Evolutionary conservation across 2,797 vertebrate species (phyloP).

Genomic region (Lutjanus argentimaculatus): DNA sequence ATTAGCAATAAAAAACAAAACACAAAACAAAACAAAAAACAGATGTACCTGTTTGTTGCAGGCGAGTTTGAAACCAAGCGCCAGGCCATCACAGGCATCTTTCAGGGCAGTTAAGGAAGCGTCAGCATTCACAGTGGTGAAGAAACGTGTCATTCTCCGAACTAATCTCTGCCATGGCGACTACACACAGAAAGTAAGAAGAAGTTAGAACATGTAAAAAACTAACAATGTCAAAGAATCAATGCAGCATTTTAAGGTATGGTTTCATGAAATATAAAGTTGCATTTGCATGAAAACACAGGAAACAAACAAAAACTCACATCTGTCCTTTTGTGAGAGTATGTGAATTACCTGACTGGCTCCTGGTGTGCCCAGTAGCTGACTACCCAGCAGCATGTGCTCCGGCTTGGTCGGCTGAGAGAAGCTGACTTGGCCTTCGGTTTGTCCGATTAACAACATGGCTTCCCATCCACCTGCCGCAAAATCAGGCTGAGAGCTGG

Average conservation of each 20-base stretch:
- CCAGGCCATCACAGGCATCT: conserved; percentile 90
- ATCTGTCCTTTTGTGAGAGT: background rate
- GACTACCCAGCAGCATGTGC: conserved; percentile 96
- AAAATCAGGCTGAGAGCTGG: conserved; percentile 95
- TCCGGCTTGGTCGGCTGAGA: conserved; percentile 95
- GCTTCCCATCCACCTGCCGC: conserved; percentile 87
- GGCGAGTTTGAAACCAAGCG: conserved; percentile 92
- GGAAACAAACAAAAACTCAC: background rate
- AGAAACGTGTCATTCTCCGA: conserved; percentile 95
- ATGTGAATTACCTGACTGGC: conserved; percentile 91
- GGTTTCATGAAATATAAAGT: background rate
- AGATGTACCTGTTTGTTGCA: conserved; percentile 92
- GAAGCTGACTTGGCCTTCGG: conserved; percentile 93
- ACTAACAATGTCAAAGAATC: background rate
- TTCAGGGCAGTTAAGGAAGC: conserved; percentile 88
- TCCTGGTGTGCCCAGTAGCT: conserved; percentile 93
- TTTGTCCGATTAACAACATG: conserved; percentile 81
- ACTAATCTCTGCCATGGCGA: conserved; percentile 94
- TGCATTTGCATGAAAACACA: background rate
- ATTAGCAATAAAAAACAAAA: too few species aligned
- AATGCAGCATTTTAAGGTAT: background rate
- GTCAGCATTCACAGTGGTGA: conserved; percentile 91
- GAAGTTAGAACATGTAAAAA: background rate
- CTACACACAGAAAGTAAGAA: conserved; percentile 74
- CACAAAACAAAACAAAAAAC: too few species aligned